phyloP scores from a whole-genome alignment of 2,113 vertebrate species.

The Ploceus nigricollis region DNA sequence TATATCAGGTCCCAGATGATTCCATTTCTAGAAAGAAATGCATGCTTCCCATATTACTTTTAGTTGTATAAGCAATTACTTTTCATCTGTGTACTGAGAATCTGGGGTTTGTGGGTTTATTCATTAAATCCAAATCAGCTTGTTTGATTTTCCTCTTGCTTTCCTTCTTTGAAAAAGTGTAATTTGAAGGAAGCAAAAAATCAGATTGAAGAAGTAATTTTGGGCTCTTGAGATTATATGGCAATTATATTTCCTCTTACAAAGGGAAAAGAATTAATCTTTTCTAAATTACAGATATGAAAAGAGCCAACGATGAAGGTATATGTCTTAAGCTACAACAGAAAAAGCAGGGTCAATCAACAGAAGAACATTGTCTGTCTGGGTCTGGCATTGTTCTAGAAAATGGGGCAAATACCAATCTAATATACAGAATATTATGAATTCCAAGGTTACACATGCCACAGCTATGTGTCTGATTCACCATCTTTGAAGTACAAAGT shows the following conservation, averaged over 20 bases:
- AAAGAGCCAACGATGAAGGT: not conserved
- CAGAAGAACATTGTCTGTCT: not conserved
- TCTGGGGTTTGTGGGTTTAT: not conserved
- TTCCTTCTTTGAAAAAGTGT: not conserved
- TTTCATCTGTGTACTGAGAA: not conserved
- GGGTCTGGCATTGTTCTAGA: not conserved
- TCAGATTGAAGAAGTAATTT: not conserved
- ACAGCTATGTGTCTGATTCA: not conserved
- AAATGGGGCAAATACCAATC: not conserved
- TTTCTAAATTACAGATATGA: not conserved
- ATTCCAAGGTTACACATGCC: not conserved
- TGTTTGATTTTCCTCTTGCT: not conserved
- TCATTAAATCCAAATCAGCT: not conserved
- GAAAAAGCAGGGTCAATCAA: not conserved
- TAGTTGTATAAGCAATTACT: not conserved
- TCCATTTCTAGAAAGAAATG: not conserved
- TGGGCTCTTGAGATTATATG: not conserved
- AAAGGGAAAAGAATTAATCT: not conserved
- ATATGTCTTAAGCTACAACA: not conserved
- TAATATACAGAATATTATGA: not conserved
- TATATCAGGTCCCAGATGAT: not conserved
- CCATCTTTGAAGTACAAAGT: not conserved
- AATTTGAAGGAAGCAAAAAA: not conserved
- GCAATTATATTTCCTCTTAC: not conserved
- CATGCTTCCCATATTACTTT: not conserved